phyloP scores from a whole-genome alignment of 2,113 vertebrate species.

The Tragelaphus scriptus region DNA sequence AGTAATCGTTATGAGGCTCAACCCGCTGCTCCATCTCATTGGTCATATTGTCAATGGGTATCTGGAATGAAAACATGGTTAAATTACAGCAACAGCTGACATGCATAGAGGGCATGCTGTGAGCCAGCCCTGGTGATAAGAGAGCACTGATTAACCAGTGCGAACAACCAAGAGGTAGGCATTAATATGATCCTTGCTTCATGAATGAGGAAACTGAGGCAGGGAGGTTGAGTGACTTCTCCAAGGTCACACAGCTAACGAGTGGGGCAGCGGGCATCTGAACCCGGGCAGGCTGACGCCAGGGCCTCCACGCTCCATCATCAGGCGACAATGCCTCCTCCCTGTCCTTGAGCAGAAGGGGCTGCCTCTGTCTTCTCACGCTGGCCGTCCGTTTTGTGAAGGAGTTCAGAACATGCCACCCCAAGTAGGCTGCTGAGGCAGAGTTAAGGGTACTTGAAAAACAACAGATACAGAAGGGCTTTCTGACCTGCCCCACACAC shows the following conservation, averaged over 20 bases:
- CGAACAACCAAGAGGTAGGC: background rate
- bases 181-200: background rate
- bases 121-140: background rate
- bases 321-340: background rate
- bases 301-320: background rate
- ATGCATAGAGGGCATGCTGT: background rate
- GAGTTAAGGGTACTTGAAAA: background rate
- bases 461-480: background rate
- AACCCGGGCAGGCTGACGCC: background rate
- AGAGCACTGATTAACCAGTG: background rate
- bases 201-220: background rate
- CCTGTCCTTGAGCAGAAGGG: background rate
- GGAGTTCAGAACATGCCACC: background rate
- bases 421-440: background rate
- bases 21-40: constrained; percentile 97
- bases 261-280: background rate
- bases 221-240: background rate
- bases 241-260: background rate
- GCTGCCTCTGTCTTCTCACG: background rate
- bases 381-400: background rate
- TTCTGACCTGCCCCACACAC: background rate
- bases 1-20: constrained; percentile 98
- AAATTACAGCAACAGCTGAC: background rate
- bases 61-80: constrained; percentile 77
- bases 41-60: constrained; percentile 88